phyloP scores from a whole-genome alignment of 2,113 vertebrate species.

The Tauraco erythrolophus region DNA sequence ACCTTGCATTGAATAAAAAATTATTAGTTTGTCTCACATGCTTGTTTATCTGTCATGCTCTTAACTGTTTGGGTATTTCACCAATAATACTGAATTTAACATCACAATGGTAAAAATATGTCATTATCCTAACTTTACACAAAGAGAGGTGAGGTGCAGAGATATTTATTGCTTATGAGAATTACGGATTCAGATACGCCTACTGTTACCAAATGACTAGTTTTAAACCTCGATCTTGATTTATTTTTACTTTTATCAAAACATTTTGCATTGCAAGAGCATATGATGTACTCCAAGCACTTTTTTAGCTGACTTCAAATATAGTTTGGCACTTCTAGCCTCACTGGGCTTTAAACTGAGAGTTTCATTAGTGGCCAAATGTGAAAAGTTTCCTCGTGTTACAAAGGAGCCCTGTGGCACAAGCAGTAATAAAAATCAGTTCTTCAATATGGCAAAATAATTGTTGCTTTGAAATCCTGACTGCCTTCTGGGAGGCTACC shows the following conservation, averaged over 20 bases:
- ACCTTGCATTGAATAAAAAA: conserved; percentile 40
- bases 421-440: background rate
- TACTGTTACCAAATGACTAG: background rate
- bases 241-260: conserved; percentile 5
- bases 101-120: conserved; percentile 18
- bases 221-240: background rate
- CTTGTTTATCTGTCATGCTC: conserved; percentile 41
- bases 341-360: background rate
- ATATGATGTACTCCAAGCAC: background rate
- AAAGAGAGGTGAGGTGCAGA: background rate
- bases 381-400: background rate
- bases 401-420: background rate
- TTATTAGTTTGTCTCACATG: conserved; percentile 30
- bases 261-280: background rate
- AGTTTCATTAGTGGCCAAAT: background rate
- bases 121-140: background rate
- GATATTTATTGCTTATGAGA: background rate
- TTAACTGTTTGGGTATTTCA: background rate
- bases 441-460: background rate
- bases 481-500: background rate
- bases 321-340: background rate
- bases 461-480: background rate
- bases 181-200: background rate
- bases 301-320: background rate
- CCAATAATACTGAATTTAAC: conserved; percentile 24